Evolutionary conservation across 64 coral and sea anemone genomes (phyloP).

Genomic region (Montipora foliosa): DNA sequence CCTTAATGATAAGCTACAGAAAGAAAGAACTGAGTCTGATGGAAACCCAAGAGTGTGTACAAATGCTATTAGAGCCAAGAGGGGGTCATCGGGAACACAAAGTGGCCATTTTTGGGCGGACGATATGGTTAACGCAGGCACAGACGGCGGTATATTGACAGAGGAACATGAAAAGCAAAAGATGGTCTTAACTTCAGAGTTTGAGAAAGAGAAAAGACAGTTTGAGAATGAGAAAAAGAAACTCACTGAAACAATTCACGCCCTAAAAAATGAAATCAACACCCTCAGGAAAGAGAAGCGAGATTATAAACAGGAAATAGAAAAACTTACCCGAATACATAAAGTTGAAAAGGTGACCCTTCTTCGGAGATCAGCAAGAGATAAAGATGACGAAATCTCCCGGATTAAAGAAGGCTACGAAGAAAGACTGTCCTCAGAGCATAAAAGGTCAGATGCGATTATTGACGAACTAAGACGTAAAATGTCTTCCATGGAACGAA

Average conservation of each 20-base stretch:
- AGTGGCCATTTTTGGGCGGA: neutral
- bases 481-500: slow-evolving; percentile 59
- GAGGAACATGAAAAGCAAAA: neutral
- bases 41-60: slow-evolving; percentile 41
- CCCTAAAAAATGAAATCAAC: slow-evolving; percentile 69
- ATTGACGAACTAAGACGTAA: slow-evolving; percentile 83
- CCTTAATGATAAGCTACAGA: slow-evolving; percentile 62
- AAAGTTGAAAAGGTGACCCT: slow-evolving; percentile 79
- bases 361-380: slow-evolving; percentile 54
- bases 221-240: slow-evolving; percentile 67
- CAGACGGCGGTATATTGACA: neutral
- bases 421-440: slow-evolving; percentile 63
- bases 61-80: slow-evolving; percentile 6
- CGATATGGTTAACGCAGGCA: neutral
- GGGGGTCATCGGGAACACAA: neutral
- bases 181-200: neutral
- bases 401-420: slow-evolving; percentile 61
- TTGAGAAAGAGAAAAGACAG: neutral
- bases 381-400: slow-evolving; percentile 75
- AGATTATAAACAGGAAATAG: slow-evolving; percentile 51
- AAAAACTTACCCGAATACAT: slow-evolving; percentile 48
- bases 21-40: slow-evolving; percentile 68
- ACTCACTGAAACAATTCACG: slow-evolving; percentile 66
- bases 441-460: slow-evolving; percentile 56
- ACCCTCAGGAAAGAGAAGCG: slow-evolving; percentile 68